Evolutionary conservation across 2,888 invertebrate genomes (phyloP), one percentile per base, ranked within the genome.

Genomic region (Arrhopalites spinosus): DNA sequence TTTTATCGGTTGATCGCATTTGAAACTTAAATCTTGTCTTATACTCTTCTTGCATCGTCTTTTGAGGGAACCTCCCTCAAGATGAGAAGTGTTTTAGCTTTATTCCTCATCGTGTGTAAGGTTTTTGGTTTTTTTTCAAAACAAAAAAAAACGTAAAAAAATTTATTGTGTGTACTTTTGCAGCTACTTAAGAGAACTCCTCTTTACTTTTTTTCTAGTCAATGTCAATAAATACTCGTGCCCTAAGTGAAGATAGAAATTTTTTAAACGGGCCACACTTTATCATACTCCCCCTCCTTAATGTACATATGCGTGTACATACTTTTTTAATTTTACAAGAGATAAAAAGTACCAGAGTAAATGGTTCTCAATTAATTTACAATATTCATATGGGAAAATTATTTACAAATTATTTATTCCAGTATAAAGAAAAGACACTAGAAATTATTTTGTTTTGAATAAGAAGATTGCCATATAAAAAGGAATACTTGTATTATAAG

Each of bases 1-100:
- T 71, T 76, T 76, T 76, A 76, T 76, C 76, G 61, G 66, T 73
- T 76, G 67, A 76, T 76, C 76, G 72, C 72, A 76, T 76, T 76
- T 76, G 3, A 71, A 70, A 75, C 66, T 56, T 56, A 76, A 76
- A 76, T 76, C 72, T 67, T 72, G 36, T 30, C 66, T 36, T 43
- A 2, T 15, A 25, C 72, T 67, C 68, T 20, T 30, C 66, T 36
- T 43, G 20, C 23, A 25, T 68, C 45, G 25, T 20, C 45, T 45
- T 11, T 63, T 15, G 1, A 30, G 43, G 70, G 59, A 70, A 50
- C 56, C 70, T 70, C 70, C 70, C 70, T 70, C 70, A n/a, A 50
- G 69, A 69, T 69, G 69, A 69, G 27, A 69, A 53, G 69, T 69
- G 53, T 53, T 69, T 66, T 69, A 70, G 56, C 36, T 59, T 30